phyloP scores from a whole-genome alignment of 1,140 invertebrate species.

The Drosophila kohkoa region DNA sequence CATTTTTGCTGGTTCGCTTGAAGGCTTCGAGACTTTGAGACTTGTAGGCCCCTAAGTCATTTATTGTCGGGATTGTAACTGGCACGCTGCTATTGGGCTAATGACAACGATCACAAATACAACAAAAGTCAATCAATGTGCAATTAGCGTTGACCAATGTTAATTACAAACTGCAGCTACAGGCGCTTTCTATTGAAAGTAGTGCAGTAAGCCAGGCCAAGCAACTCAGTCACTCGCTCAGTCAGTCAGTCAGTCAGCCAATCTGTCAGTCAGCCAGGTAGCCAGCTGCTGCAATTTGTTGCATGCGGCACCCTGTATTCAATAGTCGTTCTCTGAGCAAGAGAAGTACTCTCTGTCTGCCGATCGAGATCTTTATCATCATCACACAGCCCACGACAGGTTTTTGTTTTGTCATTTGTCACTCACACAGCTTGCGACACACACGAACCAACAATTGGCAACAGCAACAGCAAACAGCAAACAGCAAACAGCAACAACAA shows the following conservation, averaged over 20 bases:
- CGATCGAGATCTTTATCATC: constrained; percentile 81
- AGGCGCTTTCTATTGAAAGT: constrained; percentile 71
- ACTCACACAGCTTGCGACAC: constrained; percentile 83
- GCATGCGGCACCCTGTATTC: constrained; percentile 68
- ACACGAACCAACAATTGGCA: constrained; percentile 54
- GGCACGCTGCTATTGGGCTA: constrained; percentile 10
- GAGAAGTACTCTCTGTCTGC: neutral
- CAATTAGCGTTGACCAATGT: constrained; percentile 67
- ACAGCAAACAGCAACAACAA: constrained; percentile 25
- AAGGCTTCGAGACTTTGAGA: neutral
- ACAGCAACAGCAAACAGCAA: constrained; percentile 23
- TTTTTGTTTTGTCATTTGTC: constrained; percentile 85
- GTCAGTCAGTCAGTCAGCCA: constrained; percentile 46
- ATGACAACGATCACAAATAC: constrained; percentile 46
- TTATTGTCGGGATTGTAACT: constrained; percentile 16
- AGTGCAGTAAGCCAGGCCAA: constrained; percentile 71
- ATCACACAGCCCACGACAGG: constrained; percentile 80
- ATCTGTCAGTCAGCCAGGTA: constrained; percentile 39
- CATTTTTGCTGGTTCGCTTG: neutral
- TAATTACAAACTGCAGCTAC: constrained; percentile 50
- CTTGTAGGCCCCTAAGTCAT: constrained; percentile 21
- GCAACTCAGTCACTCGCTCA: constrained; percentile 21
- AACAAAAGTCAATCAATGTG: constrained; percentile 76
- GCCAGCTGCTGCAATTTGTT: constrained; percentile 74
- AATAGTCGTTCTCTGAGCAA: constrained; percentile 2